Evolutionary conservation across 2,113 vertebrate species (phyloP).

Genomic region (Ptilonorhynchus violaceus): DNA sequence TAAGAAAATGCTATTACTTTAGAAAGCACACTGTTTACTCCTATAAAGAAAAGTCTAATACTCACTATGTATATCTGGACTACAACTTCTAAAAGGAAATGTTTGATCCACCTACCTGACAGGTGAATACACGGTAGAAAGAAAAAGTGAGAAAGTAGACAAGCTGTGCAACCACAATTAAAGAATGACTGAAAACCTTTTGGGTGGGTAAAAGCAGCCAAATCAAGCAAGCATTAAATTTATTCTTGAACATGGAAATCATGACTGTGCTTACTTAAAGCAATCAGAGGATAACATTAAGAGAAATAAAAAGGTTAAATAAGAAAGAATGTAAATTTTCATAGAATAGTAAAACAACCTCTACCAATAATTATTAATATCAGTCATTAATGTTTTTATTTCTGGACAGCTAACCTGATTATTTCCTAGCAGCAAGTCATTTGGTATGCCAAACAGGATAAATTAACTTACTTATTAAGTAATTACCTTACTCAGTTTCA

Average conservation of each 20-base stretch:
- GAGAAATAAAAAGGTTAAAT: not conserved
- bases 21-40: not conserved
- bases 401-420: not conserved
- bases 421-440: not conserved
- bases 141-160: not conserved
- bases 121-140: not conserved
- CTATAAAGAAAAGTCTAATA: not conserved
- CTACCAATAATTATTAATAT: not conserved
- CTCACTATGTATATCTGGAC: not conserved
- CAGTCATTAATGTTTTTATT: not conserved
- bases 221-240: not conserved
- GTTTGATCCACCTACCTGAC: not conserved
- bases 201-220: not conserved
- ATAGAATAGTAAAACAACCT: not conserved
- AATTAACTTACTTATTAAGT: not conserved
- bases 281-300: not conserved
- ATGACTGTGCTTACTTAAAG: not conserved
- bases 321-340: not conserved
- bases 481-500: not conserved
- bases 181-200: not conserved
- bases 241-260: not conserved
- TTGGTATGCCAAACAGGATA: not conserved
- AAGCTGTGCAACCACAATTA: not conserved
- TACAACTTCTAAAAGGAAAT: not conserved
- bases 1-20: not conserved